These are phyloP conservation scores for Lomographa bimaculata DNA, from an alignment of 2,888 invertebrate genomes.

Conservation along the genomic window DNA sequence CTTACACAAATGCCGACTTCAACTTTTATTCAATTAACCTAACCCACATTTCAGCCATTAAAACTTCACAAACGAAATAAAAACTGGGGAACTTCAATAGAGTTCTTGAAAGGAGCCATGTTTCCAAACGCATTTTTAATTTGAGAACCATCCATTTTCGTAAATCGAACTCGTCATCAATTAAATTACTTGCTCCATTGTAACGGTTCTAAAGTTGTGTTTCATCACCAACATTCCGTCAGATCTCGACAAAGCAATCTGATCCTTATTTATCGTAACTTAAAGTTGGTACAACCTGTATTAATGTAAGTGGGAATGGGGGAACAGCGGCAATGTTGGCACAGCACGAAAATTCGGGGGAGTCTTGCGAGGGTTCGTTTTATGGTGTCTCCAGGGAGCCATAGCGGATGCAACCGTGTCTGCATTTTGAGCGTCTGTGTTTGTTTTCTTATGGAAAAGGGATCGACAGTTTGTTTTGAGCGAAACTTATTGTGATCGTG, in stretches of 20 bases:
- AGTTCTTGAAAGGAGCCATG: slow-evolving; percentile 26
- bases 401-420: slow-evolving; percentile 56
- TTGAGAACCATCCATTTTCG: slow-evolving; percentile 65
- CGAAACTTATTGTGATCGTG: slow-evolving; percentile 14
- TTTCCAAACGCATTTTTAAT: slow-evolving; percentile 44
- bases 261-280: slow-evolving; percentile 13
- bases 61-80: slow-evolving; percentile 22
- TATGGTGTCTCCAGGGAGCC: slow-evolving; percentile 55
- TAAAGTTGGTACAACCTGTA: slow-evolving; percentile 16
- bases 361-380: slow-evolving; percentile 54
- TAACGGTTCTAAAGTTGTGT: slow-evolving; percentile 46
- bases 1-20: slow-evolving; percentile 5
- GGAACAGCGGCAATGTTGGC: slow-evolving; percentile 45
- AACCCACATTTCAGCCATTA: slow-evolving; percentile 24
- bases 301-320: slow-evolving; percentile 20
- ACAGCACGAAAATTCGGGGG: slow-evolving; percentile 54
- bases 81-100: slow-evolving; percentile 8
- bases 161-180: slow-evolving; percentile 80
- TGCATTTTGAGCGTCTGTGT: slow-evolving; percentile 57
- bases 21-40: slow-evolving; percentile 15
- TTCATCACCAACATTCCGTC: slow-evolving; percentile 17
- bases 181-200: slow-evolving; percentile 77
- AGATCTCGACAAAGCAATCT: slow-evolving; percentile 2
- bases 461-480: slow-evolving; percentile 40
- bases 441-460: slow-evolving; percentile 43